Evolutionary conservation across 2,113 vertebrate species (phyloP).

Genomic region (Bos javanicus): DNA sequence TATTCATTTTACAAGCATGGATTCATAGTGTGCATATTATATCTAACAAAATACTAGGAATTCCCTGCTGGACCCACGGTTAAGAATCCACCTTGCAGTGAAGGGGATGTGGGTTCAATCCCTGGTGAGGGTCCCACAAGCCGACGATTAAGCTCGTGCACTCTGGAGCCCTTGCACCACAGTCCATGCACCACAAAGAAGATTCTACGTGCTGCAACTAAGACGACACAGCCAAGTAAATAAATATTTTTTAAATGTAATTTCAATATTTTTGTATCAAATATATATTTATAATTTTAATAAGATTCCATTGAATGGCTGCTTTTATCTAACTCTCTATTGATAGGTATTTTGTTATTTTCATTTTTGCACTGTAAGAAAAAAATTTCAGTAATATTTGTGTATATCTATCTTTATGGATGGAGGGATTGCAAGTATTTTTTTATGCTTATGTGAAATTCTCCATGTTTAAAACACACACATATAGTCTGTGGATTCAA

Average conservation of each 20-base stretch:
- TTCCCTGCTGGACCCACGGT: fast-evolving
- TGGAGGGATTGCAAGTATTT: background rate
- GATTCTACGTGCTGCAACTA: background rate
- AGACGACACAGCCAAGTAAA: background rate
- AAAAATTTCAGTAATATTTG: background rate
- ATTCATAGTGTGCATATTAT: background rate
- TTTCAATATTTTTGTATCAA: background rate
- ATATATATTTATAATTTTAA: background rate
- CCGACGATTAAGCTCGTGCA: background rate
- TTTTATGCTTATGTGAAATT: background rate
- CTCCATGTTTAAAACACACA: background rate
- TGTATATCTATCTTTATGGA: background rate
- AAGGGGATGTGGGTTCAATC: background rate
- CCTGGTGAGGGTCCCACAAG: background rate
- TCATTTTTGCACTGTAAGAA: background rate
- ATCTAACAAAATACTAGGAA: background rate
- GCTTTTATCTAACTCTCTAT: background rate
- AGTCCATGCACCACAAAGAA: background rate
- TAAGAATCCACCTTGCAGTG: background rate
- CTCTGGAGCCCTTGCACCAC: background rate
- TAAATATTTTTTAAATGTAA: background rate
- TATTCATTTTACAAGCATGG: background rate
- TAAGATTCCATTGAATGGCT: background rate
- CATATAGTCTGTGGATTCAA: background rate
- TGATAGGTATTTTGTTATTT: background rate